Conservation (phyloP, 2,888 invertebrate species). For the Synanthedon myopaeformis region DNA sequence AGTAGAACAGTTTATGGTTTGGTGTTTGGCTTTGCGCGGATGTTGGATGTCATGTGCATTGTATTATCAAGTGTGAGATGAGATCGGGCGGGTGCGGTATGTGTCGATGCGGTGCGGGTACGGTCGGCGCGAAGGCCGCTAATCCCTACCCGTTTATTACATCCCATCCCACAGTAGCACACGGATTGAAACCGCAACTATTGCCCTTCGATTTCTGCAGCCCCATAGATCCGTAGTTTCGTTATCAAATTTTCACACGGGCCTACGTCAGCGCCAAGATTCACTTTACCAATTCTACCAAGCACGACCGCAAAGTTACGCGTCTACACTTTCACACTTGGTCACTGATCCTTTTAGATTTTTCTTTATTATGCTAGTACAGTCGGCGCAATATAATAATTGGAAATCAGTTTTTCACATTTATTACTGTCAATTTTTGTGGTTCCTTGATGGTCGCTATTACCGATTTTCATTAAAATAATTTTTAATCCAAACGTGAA, state of each 20-base stretch:
- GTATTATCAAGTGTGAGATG: slow-evolving; percentile 4
- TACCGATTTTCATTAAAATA: too few species aligned
- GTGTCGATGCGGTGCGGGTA: slow-evolving; percentile 1
- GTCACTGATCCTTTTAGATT: slow-evolving; percentile 21
- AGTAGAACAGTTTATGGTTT: too few species aligned
- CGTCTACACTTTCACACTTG: slow-evolving; percentile 21
- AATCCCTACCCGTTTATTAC: slow-evolving; percentile 58
- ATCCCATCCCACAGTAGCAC: slow-evolving; percentile 65
- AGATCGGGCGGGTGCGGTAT: slow-evolving; percentile 9
- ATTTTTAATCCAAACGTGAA: too few species aligned
- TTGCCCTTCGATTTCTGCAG: slow-evolving; percentile 50
- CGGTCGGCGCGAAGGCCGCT: slow-evolving; percentile 26
- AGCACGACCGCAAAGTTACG: slow-evolving; percentile 60
- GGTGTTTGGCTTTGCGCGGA: slow-evolving; percentile 2
- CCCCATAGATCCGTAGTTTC: slow-evolving; percentile 63
- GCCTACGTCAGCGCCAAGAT: slow-evolving; percentile 51
- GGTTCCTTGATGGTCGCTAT: too few species aligned
- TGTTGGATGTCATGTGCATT: not conserved
- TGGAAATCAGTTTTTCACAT: too few species aligned
- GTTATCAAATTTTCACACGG: slow-evolving; percentile 71
- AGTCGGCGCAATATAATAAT: slow-evolving; percentile 9
- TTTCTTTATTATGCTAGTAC: slow-evolving; percentile 20
- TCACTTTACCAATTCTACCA: slow-evolving; percentile 63
- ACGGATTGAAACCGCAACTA: slow-evolving; percentile 61
- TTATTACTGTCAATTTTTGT: too few species aligned